Conservation (phyloP, 1,140 invertebrate species). For the Lepidurus packardi region DNA sequence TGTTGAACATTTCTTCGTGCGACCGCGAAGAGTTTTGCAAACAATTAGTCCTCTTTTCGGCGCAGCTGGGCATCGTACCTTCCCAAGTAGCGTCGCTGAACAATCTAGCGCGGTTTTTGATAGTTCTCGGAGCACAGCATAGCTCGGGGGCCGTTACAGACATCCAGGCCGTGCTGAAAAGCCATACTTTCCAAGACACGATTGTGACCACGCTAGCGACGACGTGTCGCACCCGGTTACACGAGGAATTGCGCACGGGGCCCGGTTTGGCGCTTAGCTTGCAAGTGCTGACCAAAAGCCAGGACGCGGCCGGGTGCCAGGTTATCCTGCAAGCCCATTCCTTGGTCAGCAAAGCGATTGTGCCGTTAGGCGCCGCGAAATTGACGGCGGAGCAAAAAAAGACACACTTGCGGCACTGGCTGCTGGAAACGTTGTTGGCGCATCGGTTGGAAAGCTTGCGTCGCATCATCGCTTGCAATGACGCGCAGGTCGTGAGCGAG, state of each 20-base stretch:
- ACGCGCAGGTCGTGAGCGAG: not conserved
- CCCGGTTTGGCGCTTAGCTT: not conserved
- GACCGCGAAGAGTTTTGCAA: slow-evolving; percentile 1
- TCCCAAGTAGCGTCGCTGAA: not conserved
- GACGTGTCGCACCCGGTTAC: not conserved
- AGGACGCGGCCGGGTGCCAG: not conserved
- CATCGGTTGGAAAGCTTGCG: not conserved
- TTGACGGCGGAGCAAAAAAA: not conserved
- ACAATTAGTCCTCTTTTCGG: slow-evolving; percentile 2
- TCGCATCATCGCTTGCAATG: not conserved
- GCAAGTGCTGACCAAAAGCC: slow-evolving; percentile 1
- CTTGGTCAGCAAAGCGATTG: not conserved
- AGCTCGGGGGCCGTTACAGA: not conserved
- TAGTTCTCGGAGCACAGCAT: not conserved
- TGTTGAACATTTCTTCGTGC: not conserved
- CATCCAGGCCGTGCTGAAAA: slow-evolving; percentile 9
- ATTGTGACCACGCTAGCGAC: not conserved
- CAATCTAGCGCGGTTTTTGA: slow-evolving; percentile 4
- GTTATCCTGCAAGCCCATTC: slow-evolving; percentile 3
- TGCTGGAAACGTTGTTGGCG: not conserved
- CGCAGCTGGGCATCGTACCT: slow-evolving; percentile 9
- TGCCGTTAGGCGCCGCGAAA: not conserved
- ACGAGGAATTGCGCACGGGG: not conserved
- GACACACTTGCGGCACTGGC: not conserved
- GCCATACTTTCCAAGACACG: not conserved